A percentile compares a stretch with the other conserved stretches of the same genome.
phyloP scores from a whole-genome alignment of 2,113 vertebrate genomes.

The Nicator chloris region DNA sequence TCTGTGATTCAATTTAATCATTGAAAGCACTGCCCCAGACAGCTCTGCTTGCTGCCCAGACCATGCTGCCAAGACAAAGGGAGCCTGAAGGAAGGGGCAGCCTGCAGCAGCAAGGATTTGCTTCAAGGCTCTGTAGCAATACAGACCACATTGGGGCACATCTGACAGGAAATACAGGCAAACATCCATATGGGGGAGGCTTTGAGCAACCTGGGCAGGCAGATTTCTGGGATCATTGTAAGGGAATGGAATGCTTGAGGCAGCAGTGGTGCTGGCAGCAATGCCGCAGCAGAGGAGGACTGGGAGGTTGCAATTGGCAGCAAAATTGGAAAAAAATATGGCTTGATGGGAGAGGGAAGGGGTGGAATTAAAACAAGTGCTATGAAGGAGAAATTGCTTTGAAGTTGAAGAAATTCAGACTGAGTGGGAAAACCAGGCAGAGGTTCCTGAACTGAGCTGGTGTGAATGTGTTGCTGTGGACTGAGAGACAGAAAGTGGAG shows the following conservation, averaged over 20 bases:
- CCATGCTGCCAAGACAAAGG: background rate
- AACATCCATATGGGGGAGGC: fast-evolving
- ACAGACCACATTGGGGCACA: fast-evolving
- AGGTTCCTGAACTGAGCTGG: background rate
- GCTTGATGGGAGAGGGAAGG: background rate
- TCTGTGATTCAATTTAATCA: background rate
- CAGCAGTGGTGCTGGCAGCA: background rate
- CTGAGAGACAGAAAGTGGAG: background rate
- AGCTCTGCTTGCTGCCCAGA: background rate
- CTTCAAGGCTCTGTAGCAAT: background rate
- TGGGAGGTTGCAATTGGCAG: background rate
- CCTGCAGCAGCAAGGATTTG: background rate
- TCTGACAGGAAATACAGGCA: background rate
- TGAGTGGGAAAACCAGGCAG: background rate
- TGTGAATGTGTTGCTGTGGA: background rate
- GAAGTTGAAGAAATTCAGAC: background rate
- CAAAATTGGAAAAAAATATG: background rate
- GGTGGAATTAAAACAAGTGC: background rate
- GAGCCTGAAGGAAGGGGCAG: background rate
- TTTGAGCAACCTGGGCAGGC: background rate
- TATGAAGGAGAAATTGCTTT: background rate
- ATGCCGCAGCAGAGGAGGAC: background rate
- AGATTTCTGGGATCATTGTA: background rate
- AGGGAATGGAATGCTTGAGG: background rate
- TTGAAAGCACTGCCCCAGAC: background rate